phyloP scores from a whole-genome alignment of 2,888 invertebrate genomes.

The Pristionchus exspectatus region DNA sequence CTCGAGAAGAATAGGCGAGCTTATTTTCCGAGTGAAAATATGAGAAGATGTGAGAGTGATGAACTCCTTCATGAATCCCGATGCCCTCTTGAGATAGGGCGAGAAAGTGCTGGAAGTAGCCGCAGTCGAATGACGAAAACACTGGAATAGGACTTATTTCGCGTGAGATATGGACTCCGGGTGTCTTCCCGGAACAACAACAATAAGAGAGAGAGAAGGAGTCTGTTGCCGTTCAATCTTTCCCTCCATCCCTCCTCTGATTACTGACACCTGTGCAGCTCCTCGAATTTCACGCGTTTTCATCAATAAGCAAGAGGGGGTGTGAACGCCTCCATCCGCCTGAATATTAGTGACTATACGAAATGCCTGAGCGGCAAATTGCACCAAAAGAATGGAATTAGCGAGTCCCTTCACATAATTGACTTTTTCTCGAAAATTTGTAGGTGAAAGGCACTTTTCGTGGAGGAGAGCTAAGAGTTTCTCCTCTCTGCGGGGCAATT shows the following conservation, averaged over 20 bases:
- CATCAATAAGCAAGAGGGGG: not conserved
- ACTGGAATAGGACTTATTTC: not conserved
- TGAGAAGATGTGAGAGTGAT: no score
- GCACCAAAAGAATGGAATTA: not conserved
- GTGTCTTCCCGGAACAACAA: slow-evolving; percentile 17
- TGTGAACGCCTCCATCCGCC: not conserved
- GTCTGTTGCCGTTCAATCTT: not conserved
- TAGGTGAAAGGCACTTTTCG: slow-evolving; percentile 4
- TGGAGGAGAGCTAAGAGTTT: not conserved
- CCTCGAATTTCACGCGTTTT: slow-evolving; percentile 16
- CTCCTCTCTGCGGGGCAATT: not conserved
- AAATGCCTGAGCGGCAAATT: not conserved
- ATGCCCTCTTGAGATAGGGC: not conserved
- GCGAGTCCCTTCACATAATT: not conserved
- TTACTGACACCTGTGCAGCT: not conserved
- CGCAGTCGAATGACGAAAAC: not conserved
- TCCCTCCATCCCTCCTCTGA: not conserved
- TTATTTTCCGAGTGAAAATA: no score
- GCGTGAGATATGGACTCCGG: not conserved
- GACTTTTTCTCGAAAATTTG: not conserved
- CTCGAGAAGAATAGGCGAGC: no score
- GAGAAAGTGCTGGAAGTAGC: not conserved
- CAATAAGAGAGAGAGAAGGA: not conserved
- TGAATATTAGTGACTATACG: not conserved
- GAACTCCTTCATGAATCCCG: not conserved